These are phyloP conservation scores for Isurus oxyrinchus DNA, from an alignment of 2,113 vertebrate genomes.

Conservation along the genomic window DNA sequence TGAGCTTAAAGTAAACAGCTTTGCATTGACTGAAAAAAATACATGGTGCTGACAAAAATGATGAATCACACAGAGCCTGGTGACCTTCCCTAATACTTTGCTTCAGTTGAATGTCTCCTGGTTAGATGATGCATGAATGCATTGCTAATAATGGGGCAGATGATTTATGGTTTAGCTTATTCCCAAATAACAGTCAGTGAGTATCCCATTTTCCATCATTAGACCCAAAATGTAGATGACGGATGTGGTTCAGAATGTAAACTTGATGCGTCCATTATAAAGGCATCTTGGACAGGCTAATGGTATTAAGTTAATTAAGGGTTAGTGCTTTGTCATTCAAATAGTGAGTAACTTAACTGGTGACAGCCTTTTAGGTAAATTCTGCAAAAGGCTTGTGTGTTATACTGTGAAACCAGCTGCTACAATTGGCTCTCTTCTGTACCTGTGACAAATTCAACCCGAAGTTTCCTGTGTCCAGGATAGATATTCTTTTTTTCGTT, in stretches of 20 bases:
- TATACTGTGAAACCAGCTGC: neutral
- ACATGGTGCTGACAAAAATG: constrained; percentile 25
- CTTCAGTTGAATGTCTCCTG: neutral
- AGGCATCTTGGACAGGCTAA: neutral
- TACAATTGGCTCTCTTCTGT: neutral
- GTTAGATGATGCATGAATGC: constrained; percentile 31
- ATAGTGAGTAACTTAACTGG: neutral
- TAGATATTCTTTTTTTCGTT: no score
- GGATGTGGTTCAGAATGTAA: neutral
- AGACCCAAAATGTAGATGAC: neutral
- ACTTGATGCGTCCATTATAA: neutral
- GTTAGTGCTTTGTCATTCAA: neutral
- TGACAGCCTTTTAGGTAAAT: neutral
- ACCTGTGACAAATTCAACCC: neutral
- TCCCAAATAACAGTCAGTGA: constrained; percentile 20
- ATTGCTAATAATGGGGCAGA: constrained; percentile 26
- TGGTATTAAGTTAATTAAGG: neutral
- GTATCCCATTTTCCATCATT: constrained; percentile 20
- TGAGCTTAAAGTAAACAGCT: neutral
- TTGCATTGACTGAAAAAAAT: constrained; percentile 22
- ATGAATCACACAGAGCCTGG: neutral
- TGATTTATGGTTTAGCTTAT: constrained; percentile 26
- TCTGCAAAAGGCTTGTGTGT: neutral
- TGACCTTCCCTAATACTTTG: constrained; percentile 3
- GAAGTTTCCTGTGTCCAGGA: neutral